Evolutionary conservation across 53 echinoderm and acorn worm species (phyloP).

Genomic region (Stichopus horrens): DNA sequence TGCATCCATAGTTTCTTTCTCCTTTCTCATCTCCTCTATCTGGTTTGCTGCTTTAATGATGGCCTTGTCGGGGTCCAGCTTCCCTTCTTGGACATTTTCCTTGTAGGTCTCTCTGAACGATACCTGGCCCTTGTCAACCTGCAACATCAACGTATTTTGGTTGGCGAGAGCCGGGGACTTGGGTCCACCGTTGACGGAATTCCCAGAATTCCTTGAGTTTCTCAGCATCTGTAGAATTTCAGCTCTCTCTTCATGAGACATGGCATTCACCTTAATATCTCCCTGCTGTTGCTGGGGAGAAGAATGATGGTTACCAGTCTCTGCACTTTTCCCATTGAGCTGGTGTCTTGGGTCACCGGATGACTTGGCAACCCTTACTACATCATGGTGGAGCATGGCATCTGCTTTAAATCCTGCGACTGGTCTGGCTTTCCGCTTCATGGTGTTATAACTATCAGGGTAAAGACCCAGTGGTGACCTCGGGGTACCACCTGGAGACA

Average conservation of each 20-base stretch:
- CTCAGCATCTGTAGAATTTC: constrained; percentile 90
- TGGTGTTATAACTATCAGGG: constrained; percentile 80
- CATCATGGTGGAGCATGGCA: constrained; percentile 46
- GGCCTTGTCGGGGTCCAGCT: constrained; percentile 87
- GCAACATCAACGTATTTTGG: constrained; percentile 38
- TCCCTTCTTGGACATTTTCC: constrained; percentile 61
- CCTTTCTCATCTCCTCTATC: constrained; percentile 61
- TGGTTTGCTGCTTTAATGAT: constrained; percentile 86
- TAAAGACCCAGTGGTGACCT: constrained; percentile 67
- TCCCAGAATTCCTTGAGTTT: constrained; percentile 53
- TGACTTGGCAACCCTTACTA: constrained; percentile 1
- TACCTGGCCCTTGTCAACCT: constrained; percentile 53
- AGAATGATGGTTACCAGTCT: neutral
- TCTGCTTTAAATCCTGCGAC: constrained; percentile 32
- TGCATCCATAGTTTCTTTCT: constrained; percentile 3
- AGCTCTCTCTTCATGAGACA: constrained; percentile 85
- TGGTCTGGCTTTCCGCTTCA: constrained; percentile 66
- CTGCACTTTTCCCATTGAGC: constrained; percentile 1
- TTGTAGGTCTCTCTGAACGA: constrained; percentile 83
- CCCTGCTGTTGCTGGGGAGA: constrained; percentile 12
- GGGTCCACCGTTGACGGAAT: constrained; percentile 54
- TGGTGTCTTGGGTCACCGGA: neutral
- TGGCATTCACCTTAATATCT: constrained; percentile 59
- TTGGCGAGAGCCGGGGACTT: constrained; percentile 53
- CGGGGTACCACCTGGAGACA: constrained; percentile 43